Conservation (phyloP, 2,113 vertebrate genomes). For the Vulpes lagopus region DNA sequence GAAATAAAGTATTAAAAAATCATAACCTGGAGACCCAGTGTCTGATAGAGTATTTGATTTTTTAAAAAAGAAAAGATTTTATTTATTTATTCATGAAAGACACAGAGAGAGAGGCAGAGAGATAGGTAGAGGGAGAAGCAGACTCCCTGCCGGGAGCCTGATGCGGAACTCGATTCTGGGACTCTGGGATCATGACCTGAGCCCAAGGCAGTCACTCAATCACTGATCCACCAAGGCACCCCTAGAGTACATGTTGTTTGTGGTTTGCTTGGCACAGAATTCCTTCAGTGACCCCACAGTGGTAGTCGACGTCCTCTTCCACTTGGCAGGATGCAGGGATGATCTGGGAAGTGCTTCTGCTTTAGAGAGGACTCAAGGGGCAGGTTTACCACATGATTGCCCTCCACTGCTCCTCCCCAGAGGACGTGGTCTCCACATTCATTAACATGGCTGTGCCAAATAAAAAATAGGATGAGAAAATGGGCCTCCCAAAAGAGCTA, state of each 20-base stretch:
- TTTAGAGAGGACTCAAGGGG: background rate
- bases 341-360: background rate
- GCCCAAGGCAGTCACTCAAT: no score
- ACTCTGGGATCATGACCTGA: no score
- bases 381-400: background rate
- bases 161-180: no score
- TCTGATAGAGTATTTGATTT: background rate
- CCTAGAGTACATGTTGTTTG: background rate
- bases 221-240: no score
- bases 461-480: background rate
- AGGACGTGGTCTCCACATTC: background rate
- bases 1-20: slow-evolving; percentile 16
- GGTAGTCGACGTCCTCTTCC: background rate
- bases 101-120: no score
- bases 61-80: no score
- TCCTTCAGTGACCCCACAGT: background rate
- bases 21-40: background rate
- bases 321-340: background rate
- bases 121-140: no score
- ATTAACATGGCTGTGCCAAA: background rate
- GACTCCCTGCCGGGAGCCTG: no score
- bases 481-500: background rate
- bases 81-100: no score
- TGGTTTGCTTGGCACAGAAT: background rate
- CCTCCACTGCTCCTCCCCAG: no score